Evolutionary conservation across 2,888 invertebrate species (phyloP), one percentile per base, ranked within the genome.

Genomic region (Himalopsyche tibetana): DNA sequence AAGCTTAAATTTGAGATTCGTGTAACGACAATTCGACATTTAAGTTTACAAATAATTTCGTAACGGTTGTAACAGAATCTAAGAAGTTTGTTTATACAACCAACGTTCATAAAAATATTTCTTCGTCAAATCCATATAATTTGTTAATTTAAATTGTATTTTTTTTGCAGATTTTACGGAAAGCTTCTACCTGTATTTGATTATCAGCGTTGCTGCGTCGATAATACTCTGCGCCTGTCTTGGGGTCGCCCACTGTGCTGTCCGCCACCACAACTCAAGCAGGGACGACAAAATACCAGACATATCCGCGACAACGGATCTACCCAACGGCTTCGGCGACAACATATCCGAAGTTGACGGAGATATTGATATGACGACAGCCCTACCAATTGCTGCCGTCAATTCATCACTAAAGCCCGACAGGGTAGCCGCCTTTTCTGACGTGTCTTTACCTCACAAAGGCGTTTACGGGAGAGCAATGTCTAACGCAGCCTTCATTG

Each of bases 331-430:
- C 86, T 97, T 97, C 92, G 95, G 95, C 89, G 97, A 97, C 92
- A 97, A 97, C 91, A 96, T 97, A 92, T 97, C 97, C 89, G 97
- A 97, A 92, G 93, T 96, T 74, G 96, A 96, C 91, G 96, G 95
- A 80, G 96, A 96, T 90, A 96, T 96, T 86, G 96, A 96, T 90
- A 94, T 96, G 89, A 95, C 95, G 82, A 95, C 95, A 55, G 95
- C 96, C 4, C 94, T 95, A 36, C 95, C 95, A 9, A 94, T 95
- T 8, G 95, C 94, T 87, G 91, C 92, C 1, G 92, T 92, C 36
- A 92, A 93, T 89, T 92, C 93, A 0, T 91, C 91, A 84, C 89
- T 92, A 55, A 93, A 93, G 88, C 91, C 92, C 88, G 93, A 93
- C 88, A 69, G 88, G 19, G 92, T 93, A 90, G 69, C 88, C 4